These are phyloP conservation scores for Pelodiscus sinensis DNA, from an alignment of 2,113 vertebrate species.

Conservation along the genomic window DNA sequence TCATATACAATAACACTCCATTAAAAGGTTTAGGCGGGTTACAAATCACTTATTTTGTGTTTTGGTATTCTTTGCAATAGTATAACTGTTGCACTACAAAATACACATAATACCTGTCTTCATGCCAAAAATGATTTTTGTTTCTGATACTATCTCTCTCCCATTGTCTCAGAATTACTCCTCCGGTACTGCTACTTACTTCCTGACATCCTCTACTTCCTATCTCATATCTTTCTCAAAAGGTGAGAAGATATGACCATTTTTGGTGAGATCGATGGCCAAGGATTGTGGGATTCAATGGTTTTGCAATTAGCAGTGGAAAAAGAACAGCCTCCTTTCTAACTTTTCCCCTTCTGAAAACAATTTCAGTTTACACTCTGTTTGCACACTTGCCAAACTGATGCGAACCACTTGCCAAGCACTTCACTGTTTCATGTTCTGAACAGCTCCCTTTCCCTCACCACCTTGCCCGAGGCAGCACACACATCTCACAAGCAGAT, in stretches of 20 bases:
- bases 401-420: not conserved
- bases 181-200: not conserved
- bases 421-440: not conserved
- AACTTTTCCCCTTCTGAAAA: accelerated
- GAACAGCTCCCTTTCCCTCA: not conserved
- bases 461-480: not conserved
- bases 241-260: not conserved
- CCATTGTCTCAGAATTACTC: not conserved
- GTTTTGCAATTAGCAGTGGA: not conserved
- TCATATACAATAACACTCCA: not conserved
- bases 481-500: not conserved
- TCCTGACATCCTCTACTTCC: not conserved
- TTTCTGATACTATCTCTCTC: not conserved
- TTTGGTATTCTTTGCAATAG: too few relatives aligned
- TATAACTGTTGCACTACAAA: not conserved
- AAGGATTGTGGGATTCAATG: accelerated
- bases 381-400: slow-evolving; percentile 45
- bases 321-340: accelerated
- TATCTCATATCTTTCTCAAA: not conserved
- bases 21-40: slow-evolving; percentile 11
- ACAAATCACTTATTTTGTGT: not conserved
- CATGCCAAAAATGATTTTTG: not conserved
- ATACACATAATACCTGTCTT: not conserved
- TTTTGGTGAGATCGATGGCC: not conserved
- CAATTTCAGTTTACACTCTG: not conserved